Evolutionary conservation across 1,140 invertebrate genomes (phyloP).

Genomic region (Latrodectus geometricus): DNA sequence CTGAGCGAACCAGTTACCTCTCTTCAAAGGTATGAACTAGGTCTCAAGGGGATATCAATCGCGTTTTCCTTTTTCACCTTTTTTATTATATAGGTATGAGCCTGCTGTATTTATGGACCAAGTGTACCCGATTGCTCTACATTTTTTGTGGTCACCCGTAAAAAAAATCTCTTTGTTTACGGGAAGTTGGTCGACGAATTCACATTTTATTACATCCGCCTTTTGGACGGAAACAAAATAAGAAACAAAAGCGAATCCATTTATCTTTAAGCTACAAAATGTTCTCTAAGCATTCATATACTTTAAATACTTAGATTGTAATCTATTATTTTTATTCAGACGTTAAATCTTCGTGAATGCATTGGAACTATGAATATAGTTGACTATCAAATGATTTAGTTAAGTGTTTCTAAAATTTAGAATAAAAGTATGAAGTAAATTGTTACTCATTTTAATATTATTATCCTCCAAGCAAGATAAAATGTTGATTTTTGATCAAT

Average conservation of each 20-base stretch:
- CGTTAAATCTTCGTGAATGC: not conserved
- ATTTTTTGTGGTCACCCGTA: not conserved
- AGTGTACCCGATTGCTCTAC: not conserved
- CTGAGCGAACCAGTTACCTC: constrained; percentile 31
- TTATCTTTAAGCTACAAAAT: not conserved
- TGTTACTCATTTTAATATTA: not conserved
- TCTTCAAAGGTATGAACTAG: constrained; percentile 43
- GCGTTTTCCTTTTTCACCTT: not conserved
- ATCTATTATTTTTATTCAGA: not conserved
- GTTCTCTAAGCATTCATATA: not conserved
- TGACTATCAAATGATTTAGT: not conserved
- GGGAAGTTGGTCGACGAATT: not conserved
- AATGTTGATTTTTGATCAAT: too few species aligned
- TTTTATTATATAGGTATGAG: not conserved
- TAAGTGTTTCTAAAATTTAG: not conserved
- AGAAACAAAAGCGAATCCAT: not conserved
- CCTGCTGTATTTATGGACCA: not conserved
- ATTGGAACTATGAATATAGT: not conserved
- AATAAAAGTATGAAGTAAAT: not conserved
- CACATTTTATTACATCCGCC: not conserved
- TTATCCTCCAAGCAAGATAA: too few species aligned
- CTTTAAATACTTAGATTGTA: not conserved
- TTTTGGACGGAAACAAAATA: not conserved
- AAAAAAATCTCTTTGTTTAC: not conserved
- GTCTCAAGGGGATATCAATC: constrained; percentile 21